Conservation (phyloP, 2,888 invertebrate genomes). For the Chalcis sispes region DNA sequence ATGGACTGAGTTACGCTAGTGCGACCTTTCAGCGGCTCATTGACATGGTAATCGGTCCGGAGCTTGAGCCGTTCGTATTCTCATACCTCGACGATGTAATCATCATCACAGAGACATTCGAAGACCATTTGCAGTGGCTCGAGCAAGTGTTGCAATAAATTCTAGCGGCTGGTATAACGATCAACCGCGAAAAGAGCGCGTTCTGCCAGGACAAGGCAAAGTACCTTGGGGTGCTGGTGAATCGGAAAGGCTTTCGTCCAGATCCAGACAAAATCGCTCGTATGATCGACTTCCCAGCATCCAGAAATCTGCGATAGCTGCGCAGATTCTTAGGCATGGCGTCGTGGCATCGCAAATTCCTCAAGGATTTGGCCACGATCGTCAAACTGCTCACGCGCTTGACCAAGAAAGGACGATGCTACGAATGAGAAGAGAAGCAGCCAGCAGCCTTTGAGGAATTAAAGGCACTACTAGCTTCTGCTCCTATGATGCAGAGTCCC, state of each 20-base stretch:
- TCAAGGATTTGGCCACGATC: neutral
- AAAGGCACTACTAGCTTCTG: neutral
- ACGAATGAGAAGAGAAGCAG: neutral
- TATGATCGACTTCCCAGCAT: neutral
- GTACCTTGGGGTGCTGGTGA: neutral
- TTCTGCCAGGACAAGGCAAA: neutral
- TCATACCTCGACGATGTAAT: neutral
- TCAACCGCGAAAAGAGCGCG: neutral
- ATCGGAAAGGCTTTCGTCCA: neutral
- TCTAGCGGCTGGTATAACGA: no score
- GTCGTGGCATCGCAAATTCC: conserved; percentile 3
- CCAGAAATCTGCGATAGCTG: neutral
- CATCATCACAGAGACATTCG: neutral
- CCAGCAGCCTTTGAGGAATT: neutral
- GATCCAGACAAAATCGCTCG: neutral
- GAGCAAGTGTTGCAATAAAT: neutral
- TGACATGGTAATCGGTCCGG: neutral
- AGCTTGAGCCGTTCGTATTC: neutral
- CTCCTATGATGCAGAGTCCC: no score
- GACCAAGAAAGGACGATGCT: neutral
- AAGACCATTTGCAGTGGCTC: neutral
- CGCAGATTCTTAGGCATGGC: neutral
- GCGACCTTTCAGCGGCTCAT: neutral
- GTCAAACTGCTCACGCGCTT: neutral
- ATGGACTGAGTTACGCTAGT: neutral